Conservation (phyloP, 1,140 invertebrate genomes). For the Vollenhovia emeryi region DNA sequence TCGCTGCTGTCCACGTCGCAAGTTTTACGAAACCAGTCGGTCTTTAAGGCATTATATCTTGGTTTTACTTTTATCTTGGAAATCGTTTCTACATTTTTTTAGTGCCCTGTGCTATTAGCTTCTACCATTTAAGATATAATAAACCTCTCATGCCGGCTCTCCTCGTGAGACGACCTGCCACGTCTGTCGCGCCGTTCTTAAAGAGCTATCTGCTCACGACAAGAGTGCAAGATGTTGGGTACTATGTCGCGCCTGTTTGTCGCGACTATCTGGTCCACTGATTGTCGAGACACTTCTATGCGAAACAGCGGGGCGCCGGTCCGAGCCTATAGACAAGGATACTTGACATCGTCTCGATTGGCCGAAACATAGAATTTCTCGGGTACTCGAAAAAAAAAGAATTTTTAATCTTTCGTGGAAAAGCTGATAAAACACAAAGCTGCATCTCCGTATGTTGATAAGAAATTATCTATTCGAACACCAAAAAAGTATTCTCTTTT, state of each 20-base stretch:
- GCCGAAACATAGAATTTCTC: conserved; percentile 3
- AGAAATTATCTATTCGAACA: no score
- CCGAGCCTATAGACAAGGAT: conserved; percentile 34
- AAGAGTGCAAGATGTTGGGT: conserved; percentile 45
- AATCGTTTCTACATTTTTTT: background rate
- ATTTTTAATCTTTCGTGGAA: background rate
- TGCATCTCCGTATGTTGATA: background rate
- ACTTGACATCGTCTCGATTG: conserved; percentile 62
- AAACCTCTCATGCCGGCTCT: background rate
- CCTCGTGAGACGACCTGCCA: conserved; percentile 7
- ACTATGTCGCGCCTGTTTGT: conserved; percentile 64
- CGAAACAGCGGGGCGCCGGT: conserved; percentile 41
- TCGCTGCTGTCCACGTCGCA: background rate
- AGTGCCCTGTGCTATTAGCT: background rate
- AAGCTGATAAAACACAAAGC: background rate
- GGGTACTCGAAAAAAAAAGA: background rate
- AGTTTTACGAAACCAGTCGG: background rate
- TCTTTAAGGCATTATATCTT: background rate
- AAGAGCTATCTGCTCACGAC: conserved; percentile 46
- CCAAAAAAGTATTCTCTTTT: no score
- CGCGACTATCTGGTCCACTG: conserved; percentile 50
- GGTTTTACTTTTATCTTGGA: background rate
- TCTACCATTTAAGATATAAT: background rate
- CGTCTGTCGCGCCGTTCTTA: conserved; percentile 27
- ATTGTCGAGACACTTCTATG: conserved; percentile 55